Evolutionary conservation across 2,888 invertebrate species (phyloP), one percentile per base, ranked within the genome.

Genomic region (Odontocolon sp.): DNA sequence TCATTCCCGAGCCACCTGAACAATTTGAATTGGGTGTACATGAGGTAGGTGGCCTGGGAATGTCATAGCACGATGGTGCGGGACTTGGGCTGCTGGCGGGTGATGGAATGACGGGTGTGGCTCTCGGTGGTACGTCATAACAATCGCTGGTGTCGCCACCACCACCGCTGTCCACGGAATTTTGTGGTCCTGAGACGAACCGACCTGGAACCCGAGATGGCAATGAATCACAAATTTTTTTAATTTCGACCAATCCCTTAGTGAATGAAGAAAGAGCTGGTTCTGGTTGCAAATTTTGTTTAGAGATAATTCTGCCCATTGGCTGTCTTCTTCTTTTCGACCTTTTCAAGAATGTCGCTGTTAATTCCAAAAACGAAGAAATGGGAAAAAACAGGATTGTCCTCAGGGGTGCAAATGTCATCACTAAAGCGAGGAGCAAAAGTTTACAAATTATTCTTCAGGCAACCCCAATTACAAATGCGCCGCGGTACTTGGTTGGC

Each of bases 71-170:
- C n/a, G 91, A 91, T 3, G 92, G 91, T 2, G 92, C 91, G 5
- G 92, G 92, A 21, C 92, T 91, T 14, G 91, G 92, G 82, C 92
- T 92, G 82, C 91, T 92, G 79, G 92, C 91, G 42, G 92, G 92
- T 63, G 91, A 91, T 82, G 93, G 92, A 82, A 91, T 91, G 69
- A 93, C 89, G 54, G 93, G 92, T 61, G 93, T 91, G 76, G 94
- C 92, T 81, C 94, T 91, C 31, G 94, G 93, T 69, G 94, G 94
- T 79, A 93, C 93, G 88, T 94, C 94, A 88, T 93, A 93, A 77
- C 91, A 91, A 69, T 92, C 92, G 84, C 87, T 87, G 21, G 81
- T 75, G 31, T 88, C 87, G n/a, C 86, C 84, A 6, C 84, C 83
- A 42, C 77, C 77, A 2, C 82, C 81, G 69, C 87, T 88, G 80